Evolutionary conservation across 2,888 invertebrate species (phyloP), one percentile per base, ranked within the genome.

Genomic region (Plusia festucae): DNA sequence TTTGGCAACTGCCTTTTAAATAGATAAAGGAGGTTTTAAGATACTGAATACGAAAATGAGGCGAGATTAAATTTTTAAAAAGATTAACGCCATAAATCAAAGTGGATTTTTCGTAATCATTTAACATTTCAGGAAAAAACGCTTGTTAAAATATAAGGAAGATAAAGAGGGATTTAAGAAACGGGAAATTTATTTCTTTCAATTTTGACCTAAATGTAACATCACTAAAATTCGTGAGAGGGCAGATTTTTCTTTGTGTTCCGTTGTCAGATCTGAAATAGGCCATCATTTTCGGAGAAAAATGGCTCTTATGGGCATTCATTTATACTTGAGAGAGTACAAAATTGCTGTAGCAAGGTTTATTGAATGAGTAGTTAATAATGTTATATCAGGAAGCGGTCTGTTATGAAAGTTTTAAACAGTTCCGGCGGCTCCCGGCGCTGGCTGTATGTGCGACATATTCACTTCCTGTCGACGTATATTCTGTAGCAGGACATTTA

Each of bases 351-450:
- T 49, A 51, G 32, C 59, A 30, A 8, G 32, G 22, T 73, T 60
- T 62, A 73, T 57, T 68, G 62, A 62, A 69, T 73, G 30, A 61
- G 27, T 58, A 57, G 34, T 53, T 49, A 78, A 73, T 73, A 54
- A 70, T 53, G 53, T 57, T 15, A 63, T 13, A 30, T 59, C 54
- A 62, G 71, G 60, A 65, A 64, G 59, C 54, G 63, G 76, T 55
- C 46, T 24, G 57, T 53, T 57, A 59, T 74, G 73, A 71, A 82
- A 81, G 72, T 81, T 83, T 75, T 72, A 74, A 69, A 62, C 76
- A 68, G 81, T 61, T 85, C 86, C 86, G 85, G 70, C 76, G 79
- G 60, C 34, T 44, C 46, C 53, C 60, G 58, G 57, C 58, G 53
- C 58, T 53, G 53, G 63, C 58, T 53, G 52, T 60, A 56, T 70